Conservation (phyloP, 2,113 vertebrate species). For the Rhea americana region DNA sequence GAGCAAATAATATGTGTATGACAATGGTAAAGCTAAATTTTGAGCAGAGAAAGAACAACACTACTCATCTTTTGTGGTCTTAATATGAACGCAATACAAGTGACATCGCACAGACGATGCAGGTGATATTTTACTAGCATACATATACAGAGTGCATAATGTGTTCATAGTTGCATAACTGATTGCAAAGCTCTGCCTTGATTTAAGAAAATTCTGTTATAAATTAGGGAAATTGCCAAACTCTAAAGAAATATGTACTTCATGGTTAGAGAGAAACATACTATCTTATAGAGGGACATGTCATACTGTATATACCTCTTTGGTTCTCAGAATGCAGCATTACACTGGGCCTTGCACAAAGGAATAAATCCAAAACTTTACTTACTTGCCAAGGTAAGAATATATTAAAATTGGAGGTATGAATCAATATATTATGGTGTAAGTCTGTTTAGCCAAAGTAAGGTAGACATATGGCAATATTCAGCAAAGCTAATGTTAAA, state of each 20-base stretch:
- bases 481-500: constrained; percentile 40
- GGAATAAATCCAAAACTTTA: neutral
- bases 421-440: constrained; percentile 58
- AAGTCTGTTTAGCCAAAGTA: constrained; percentile 5
- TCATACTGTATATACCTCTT: neutral
- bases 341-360: neutral
- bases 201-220: neutral
- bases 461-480: constrained; percentile 40
- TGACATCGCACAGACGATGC: neutral
- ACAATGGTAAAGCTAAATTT: neutral
- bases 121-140: neutral
- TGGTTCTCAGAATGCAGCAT: neutral
- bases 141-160: neutral
- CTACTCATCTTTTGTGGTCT: neutral
- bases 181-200: neutral
- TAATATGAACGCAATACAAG: neutral
- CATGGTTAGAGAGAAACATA: neutral
- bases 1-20: neutral
- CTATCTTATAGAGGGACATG: neutral
- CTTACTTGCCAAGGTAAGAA: neutral
- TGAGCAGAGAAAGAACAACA: neutral
- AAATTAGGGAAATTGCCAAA: neutral
- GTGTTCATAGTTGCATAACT: neutral
- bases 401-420: constrained; percentile 43
- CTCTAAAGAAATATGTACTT: neutral